Evolutionary conservation across 1,140 invertebrate genomes (phyloP).

Genomic region (Homarus americanus): DNA sequence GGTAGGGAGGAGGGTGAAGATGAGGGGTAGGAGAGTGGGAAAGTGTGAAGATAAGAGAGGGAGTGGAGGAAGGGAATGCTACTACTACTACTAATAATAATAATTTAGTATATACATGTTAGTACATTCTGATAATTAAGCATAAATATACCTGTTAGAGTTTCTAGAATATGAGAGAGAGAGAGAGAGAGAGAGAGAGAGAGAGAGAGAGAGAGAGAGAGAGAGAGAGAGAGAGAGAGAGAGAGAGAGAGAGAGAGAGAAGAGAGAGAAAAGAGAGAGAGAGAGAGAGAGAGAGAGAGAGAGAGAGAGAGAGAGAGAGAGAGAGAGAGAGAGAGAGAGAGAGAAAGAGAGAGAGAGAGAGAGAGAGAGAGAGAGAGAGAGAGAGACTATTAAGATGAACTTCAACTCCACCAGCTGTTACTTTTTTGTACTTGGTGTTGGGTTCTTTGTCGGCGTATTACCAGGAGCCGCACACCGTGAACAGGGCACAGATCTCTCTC

Average conservation of each 20-base stretch:
- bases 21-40: not conserved
- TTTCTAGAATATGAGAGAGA: not conserved
- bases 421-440: too few relatives aligned
- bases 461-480: not conserved
- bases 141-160: not conserved
- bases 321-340: constrained; percentile 43
- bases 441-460: too few relatives aligned
- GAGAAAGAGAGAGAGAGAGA: constrained; percentile 41
- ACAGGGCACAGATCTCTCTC: not conserved
- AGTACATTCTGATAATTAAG: not conserved
- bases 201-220: constrained; percentile 31
- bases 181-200: constrained; percentile 33
- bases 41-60: not conserved
- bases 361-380: constrained; percentile 34
- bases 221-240: constrained; percentile 37
- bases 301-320: constrained; percentile 36
- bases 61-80: not conserved
- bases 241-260: constrained; percentile 25
- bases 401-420: not conserved
- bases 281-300: constrained; percentile 27
- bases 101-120: not conserved
- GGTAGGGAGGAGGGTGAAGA: not conserved
- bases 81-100: not conserved
- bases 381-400: not conserved
- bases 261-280: constrained; percentile 1